Percentiles rank a stretch among this genome's conserved stretches.
Evolutionary conservation across 1,140 invertebrate genomes (phyloP).

Genomic region (Drosophila nannoptera): DNA sequence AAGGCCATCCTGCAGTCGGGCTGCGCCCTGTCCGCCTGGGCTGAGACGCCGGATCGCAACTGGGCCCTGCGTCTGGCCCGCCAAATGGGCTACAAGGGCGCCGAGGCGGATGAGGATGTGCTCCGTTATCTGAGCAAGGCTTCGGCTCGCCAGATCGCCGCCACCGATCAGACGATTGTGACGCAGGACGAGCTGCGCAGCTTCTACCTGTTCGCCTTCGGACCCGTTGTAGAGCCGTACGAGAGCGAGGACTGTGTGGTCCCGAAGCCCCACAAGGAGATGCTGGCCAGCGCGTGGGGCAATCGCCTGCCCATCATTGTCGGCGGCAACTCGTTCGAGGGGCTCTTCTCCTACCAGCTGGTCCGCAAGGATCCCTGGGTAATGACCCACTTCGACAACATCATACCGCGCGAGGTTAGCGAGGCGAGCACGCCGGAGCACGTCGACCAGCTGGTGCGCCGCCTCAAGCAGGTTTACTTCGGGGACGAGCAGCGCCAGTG

Average conservation of each 20-base stretch:
- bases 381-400: slow-evolving; percentile 49
- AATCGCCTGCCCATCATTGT: slow-evolving; percentile 79
- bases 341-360: slow-evolving; percentile 57
- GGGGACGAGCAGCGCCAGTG: slow-evolving; percentile 43
- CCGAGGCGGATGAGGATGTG: slow-evolving; percentile 57
- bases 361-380: slow-evolving; percentile 40
- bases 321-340: slow-evolving; percentile 77
- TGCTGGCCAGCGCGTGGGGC: slow-evolving; percentile 59
- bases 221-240: slow-evolving; percentile 69
- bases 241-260: slow-evolving; percentile 58
- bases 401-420: slow-evolving; percentile 57
- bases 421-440: slow-evolving; percentile 37
- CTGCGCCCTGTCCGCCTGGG: slow-evolving; percentile 79
- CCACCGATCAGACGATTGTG: slow-evolving; percentile 52
- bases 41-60: slow-evolving; percentile 37
- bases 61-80: slow-evolving; percentile 56
- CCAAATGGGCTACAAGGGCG: slow-evolving; percentile 63
- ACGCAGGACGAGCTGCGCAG: slow-evolving; percentile 51
- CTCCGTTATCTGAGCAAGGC: slow-evolving; percentile 41
- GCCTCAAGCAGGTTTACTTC: slow-evolving; percentile 57
- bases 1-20: slow-evolving; percentile 81
- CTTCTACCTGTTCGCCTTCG: slow-evolving; percentile 54
- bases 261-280: slow-evolving; percentile 49
- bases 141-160: slow-evolving; percentile 81
- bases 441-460: slow-evolving; percentile 39